A percentile compares a stretch with the other conserved stretches of the same genome.
phyloP scores from a whole-genome alignment of 1,140 invertebrate species.

The Cyrtorhinus lividipennis region DNA sequence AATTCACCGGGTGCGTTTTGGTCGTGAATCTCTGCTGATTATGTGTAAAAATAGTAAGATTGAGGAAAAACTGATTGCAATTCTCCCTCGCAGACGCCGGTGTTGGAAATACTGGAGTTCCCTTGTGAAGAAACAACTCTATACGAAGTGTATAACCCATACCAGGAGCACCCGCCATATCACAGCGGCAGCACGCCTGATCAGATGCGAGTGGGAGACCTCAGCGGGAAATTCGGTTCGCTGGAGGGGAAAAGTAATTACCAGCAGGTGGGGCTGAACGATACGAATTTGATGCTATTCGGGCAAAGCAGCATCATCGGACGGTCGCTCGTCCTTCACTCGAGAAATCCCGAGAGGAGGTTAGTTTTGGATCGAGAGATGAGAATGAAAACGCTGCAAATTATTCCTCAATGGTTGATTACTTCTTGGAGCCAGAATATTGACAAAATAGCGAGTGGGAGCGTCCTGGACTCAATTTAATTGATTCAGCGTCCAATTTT shows the following conservation, averaged over 20 bases:
- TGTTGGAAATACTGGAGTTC: conserved; percentile 67
- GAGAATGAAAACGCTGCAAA: too few species aligned
- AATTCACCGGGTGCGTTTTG: conserved; percentile 55
- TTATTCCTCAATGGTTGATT: too few species aligned
- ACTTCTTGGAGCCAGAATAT: too few species aligned
- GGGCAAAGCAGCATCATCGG: conserved; percentile 70
- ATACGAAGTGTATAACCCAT: conserved; percentile 71
- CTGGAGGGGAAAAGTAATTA: conserved; percentile 39
- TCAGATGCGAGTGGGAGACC: conserved; percentile 76
- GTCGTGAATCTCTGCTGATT: neutral
- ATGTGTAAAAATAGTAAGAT: neutral
- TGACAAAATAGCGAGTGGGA: too few species aligned
- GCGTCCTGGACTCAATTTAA: too few species aligned
- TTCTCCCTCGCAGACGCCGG: conserved; percentile 42
- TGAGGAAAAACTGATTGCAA: neutral
- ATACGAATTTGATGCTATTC: conserved; percentile 71
- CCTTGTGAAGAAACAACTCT: conserved; percentile 70
- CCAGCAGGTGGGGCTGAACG: conserved; percentile 45
- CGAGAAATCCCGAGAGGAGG: conserved; percentile 40
- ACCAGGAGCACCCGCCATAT: conserved; percentile 12
- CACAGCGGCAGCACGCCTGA: conserved; percentile 49
- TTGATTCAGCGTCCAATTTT: too few species aligned
- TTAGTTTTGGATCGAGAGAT: neutral
- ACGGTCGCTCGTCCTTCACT: conserved; percentile 73
- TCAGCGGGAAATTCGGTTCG: conserved; percentile 78